Base-by-base conservation (phyloP, 2,888 invertebrate species). In the Thyatira batis region DNA sequence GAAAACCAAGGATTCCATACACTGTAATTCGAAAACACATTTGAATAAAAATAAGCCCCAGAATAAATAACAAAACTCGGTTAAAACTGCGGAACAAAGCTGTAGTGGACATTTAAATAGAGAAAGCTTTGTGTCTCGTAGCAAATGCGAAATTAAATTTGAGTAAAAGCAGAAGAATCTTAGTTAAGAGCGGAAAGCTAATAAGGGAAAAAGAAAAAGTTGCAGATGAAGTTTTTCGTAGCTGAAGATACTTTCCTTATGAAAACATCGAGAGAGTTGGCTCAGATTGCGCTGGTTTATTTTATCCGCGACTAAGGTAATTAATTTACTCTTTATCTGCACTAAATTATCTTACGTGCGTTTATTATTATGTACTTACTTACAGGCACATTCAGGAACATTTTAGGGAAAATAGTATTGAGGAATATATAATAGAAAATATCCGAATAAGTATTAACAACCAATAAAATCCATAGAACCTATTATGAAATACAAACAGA, bases 121-220 rank as follows among this genome's bases (percentile, higher is more conserved):
- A 64, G 61, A 69, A 73, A 72, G 61, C 61, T 63, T 61, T 55
- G 61, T 76, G 68, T 69, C 66, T 61, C 69, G 60, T 63, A 69
- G 76, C 65, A 70, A 79, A 77, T 73, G 72, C 63, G 54, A 76
- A 80, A 82, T 82, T 81, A 80, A 82, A 83, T 77, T 80, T 73
- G 63, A 73, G 68, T 70, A 80, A 78, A 79, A 75, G 76, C 72
- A 78, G 72, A 74, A 78, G 78, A 79, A 78, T 80, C 75, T 80
- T 82, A 83, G 81, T 84, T 81, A 84, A 84, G 79, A 81, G 71
- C 72, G 78, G 75, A 76, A 80, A 84, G 83, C 78, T 82, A 85
- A 87, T 85, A 85, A 84, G 75, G 69, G 67, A 65, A 71, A 76
- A 81, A 76, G 73, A 77, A 85, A 83, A 87, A 84, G 78, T 84